phyloP scores from a whole-genome alignment of 2,113 vertebrate species.

The Cavia aperea region DNA sequence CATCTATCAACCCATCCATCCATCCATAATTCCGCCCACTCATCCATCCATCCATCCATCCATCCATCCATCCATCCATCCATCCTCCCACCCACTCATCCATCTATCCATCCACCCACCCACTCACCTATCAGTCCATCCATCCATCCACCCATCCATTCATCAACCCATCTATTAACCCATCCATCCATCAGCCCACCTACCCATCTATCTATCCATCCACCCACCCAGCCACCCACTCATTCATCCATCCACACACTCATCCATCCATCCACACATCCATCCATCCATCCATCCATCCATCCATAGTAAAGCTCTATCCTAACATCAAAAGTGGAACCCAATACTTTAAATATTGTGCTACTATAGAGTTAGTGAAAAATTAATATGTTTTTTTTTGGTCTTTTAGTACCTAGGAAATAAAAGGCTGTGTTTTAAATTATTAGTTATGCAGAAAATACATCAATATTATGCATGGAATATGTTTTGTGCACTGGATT shows the following conservation, averaged over 20 bases:
- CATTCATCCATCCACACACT: neutral
- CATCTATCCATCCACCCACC: neutral
- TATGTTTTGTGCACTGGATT: neutral
- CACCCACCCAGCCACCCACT: neutral
- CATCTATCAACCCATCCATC: too few relatives aligned
- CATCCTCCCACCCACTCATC: neutral
- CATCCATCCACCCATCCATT: neutral
- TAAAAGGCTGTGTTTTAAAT: neutral
- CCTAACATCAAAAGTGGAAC: neutral
- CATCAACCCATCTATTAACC: too few relatives aligned
- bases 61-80: neutral
- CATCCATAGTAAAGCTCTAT: neutral
- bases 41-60: too few relatives aligned
- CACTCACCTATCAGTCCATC: neutral
- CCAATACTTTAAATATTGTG: neutral
- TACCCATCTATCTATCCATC: neutral
- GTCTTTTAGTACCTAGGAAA: conserved; percentile 12
- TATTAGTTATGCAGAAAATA: neutral
- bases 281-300: neutral
- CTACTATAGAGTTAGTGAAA: neutral
- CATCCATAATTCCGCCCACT: neutral
- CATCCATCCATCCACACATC: too few relatives aligned
- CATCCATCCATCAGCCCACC: neutral
- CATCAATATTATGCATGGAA: neutral
- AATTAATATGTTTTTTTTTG: neutral